Percentiles rank a stretch among this genome's conserved stretches.
phyloP scores from a whole-genome alignment of 2,113 vertebrate species.

The Aleadryas rufinucha region DNA sequence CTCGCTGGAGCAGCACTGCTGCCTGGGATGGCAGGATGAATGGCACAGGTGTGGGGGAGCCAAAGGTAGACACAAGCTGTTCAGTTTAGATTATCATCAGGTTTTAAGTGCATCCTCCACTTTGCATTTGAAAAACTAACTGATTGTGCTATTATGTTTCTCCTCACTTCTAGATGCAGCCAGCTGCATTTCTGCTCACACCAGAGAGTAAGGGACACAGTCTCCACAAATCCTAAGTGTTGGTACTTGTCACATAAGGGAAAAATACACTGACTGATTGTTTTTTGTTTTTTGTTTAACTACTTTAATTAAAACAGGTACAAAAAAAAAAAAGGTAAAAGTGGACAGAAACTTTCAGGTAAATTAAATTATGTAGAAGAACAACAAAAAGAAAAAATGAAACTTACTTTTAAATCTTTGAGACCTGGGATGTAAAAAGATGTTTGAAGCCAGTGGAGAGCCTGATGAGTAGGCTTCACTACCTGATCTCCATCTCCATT shows the following conservation, averaged over 20 bases:
- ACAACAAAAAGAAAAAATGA: neutral
- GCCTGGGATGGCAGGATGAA: neutral
- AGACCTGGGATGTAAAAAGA: neutral
- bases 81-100: neutral
- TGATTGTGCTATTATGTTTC: neutral
- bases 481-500: neutral
- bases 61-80: neutral
- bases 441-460: neutral
- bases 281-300: neutral
- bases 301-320: neutral
- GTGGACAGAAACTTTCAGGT: neutral
- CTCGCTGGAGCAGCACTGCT: fast-evolving
- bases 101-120: neutral
- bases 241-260: neutral
- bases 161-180: neutral
- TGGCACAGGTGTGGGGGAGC: neutral
- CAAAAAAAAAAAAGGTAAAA: neutral
- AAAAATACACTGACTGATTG: neutral
- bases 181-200: neutral
- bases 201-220: neutral
- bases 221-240: neutral
- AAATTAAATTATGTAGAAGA: neutral
- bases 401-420: neutral
- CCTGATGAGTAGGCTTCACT: neutral
- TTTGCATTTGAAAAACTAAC: slow-evolving; percentile 25